phyloP scores from a whole-genome alignment of 2,888 invertebrate genomes.

The Rhaphigaster nebulosa region DNA sequence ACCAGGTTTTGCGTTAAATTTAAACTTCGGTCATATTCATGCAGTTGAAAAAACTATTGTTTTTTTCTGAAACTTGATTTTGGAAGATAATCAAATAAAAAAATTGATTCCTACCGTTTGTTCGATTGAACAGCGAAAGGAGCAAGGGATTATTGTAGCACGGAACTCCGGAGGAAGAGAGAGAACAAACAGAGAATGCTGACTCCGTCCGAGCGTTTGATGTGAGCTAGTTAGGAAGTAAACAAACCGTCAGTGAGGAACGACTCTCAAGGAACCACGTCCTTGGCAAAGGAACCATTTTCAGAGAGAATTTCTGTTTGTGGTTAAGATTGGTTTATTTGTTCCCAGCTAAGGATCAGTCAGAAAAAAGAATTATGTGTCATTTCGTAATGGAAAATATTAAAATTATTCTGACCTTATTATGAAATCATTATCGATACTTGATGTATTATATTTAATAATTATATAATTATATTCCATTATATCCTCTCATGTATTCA shows the following conservation, averaged over 20 bases:
- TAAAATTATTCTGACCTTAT: too few species aligned
- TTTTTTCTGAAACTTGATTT: too few species aligned
- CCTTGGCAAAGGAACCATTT: not conserved
- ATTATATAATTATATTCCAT: too few species aligned
- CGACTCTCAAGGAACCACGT: not conserved
- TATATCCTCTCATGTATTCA: too few species aligned
- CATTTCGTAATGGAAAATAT: too few species aligned
- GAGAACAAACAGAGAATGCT: constrained; percentile 5
- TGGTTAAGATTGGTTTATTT: not conserved
- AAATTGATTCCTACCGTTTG: not conserved
- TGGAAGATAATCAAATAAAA: too few species aligned
- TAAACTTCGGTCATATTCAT: too few species aligned
- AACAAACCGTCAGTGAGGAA: not conserved
- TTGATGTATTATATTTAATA: too few species aligned
- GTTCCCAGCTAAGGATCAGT: not conserved
- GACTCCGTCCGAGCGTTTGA: not conserved
- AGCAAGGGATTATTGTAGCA: not conserved
- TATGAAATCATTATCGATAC: too few species aligned
- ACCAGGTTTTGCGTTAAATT: too few species aligned
- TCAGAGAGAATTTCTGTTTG: not conserved
- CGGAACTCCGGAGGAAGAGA: not conserved
- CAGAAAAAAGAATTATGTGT: not conserved
- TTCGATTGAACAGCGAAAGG: not conserved
- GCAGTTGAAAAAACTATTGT: too few species aligned
- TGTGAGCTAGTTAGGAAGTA: constrained; percentile 18